Evolutionary conservation across 2,113 vertebrate genomes (phyloP), one percentile per base, ranked within the genome.

Genomic region (Alligator sinensis): DNA sequence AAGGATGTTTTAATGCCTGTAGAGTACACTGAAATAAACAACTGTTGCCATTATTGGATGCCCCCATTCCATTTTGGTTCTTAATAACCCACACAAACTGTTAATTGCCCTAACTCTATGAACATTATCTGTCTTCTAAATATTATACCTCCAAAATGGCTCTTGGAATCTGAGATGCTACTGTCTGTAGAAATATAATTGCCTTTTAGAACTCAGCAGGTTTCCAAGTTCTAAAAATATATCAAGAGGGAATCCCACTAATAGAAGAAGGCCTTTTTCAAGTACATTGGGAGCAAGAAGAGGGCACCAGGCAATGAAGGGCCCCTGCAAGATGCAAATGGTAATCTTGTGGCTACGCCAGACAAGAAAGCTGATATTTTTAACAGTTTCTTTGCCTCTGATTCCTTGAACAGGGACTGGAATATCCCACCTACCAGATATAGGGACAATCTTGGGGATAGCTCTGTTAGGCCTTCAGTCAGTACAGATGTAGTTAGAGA

Each of bases 11-110:
- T 47, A 47, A 79, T 17, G 61, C 12, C 2, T 79, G 88, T 86
- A 83, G 6, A 38, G 5, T 72, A 84, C 82, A 12, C 8, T 89
- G 59, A 22, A 12, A 22, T 59, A 80, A 92, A 86, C 0, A 64
- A 3, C 19, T 87, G 4, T 13, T 77, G 18, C 16, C 62, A 77
- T 89, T 93, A 89, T 62, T 57, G 2, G 9, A 24, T 61, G 24
- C n/a, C 28, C 92, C 30, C 86, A 87, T 92, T 96, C 88, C 75
- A 64, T 75, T 89, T 75, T 84, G 24, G 11, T 85, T 11, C 80
- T 94, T 89, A 87, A 87, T 88, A 85, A 83, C 21, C 1, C 21
- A 59, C 18, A 85, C 60, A 95, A 3, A 1, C 30, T 14, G 82
- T 38, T 57, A 83, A 83, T 24, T 87, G 12, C 10, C 25, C 63